These are phyloP conservation scores for Pseudopodoces humilis DNA, from an alignment of 2,113 vertebrate genomes.

Conservation along the genomic window DNA sequence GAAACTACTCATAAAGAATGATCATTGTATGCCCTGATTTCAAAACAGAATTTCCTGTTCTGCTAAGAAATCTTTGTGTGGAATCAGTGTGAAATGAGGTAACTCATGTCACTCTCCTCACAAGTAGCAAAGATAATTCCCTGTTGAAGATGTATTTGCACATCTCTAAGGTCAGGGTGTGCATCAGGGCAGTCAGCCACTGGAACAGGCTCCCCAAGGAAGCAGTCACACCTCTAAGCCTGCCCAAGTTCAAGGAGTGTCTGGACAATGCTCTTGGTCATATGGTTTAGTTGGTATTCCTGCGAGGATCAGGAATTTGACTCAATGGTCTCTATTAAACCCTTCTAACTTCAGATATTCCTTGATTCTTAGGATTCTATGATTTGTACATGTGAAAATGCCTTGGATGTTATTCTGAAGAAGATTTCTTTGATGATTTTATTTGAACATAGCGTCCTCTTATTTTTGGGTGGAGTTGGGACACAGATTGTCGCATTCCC, in stretches of 20 bases:
- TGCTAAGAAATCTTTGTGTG: background rate
- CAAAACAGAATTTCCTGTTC: background rate
- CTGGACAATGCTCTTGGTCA: background rate
- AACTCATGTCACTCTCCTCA: background rate
- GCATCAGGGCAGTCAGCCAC: background rate
- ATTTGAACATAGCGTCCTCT: background rate
- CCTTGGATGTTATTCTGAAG: background rate
- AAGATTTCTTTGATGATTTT: background rate
- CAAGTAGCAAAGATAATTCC: background rate
- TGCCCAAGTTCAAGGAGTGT: background rate
- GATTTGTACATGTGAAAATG: background rate
- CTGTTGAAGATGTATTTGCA: background rate
- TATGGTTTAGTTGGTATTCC: background rate
- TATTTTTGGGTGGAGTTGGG: background rate
- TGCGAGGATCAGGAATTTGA: fast-evolving
- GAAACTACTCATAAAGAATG: background rate
- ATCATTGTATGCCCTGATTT: background rate
- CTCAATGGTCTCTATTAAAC: background rate
- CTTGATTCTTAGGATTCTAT: background rate
- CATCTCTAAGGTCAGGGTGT: background rate
- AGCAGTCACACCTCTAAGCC: background rate
- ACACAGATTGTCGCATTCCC: background rate
- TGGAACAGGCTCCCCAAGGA: background rate
- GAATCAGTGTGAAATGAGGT: background rate
- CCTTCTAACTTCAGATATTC: background rate